Conservation (phyloP, 1,140 invertebrate genomes). For the Calycopis cecrops region DNA sequence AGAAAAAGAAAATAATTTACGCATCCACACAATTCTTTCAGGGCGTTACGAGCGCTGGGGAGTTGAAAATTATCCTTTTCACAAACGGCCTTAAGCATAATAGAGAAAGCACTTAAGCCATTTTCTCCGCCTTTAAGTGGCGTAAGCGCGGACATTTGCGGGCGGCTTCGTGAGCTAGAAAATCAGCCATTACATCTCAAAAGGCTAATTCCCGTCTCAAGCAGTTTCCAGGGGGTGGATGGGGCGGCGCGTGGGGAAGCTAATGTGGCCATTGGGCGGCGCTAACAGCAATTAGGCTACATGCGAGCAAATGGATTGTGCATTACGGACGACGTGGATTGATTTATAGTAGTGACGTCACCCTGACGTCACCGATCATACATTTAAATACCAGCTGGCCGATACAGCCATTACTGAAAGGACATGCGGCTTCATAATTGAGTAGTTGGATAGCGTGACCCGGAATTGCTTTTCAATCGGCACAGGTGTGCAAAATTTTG, state of each 20-base stretch:
- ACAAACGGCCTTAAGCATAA: slow-evolving; percentile 73
- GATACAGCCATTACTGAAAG: slow-evolving; percentile 58
- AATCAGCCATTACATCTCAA: slow-evolving; percentile 67
- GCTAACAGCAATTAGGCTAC: slow-evolving; percentile 70
- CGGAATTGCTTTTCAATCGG: slow-evolving; percentile 34
- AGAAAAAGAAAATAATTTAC: slow-evolving; percentile 15
- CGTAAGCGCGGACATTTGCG: slow-evolving; percentile 68
- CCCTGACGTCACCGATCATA: slow-evolving; percentile 41
- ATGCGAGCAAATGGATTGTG: slow-evolving; percentile 70
- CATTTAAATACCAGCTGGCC: slow-evolving; percentile 46
- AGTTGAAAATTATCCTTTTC: slow-evolving; percentile 75
- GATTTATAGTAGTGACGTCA: slow-evolving; percentile 59
- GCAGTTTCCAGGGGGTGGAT: slow-evolving; percentile 36
- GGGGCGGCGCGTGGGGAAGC: slow-evolving; percentile 43
- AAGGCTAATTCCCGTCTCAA: slow-evolving; percentile 41
- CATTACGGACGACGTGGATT: slow-evolving; percentile 68
- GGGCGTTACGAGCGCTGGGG: slow-evolving; percentile 48
- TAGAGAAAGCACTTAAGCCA: slow-evolving; percentile 75
- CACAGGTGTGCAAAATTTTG: slow-evolving; percentile 33
- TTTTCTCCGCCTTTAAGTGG: slow-evolving; percentile 74
- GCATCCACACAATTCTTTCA: slow-evolving; percentile 33
- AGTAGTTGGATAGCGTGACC: slow-evolving; percentile 42
- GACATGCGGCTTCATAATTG: slow-evolving; percentile 48
- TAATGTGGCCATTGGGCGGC: slow-evolving; percentile 69
- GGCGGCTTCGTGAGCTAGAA: slow-evolving; percentile 69